Evolutionary conservation across 2,113 vertebrate species (phyloP), one percentile per base, ranked within the genome.

Genomic region (Scalopus aquaticus): DNA sequence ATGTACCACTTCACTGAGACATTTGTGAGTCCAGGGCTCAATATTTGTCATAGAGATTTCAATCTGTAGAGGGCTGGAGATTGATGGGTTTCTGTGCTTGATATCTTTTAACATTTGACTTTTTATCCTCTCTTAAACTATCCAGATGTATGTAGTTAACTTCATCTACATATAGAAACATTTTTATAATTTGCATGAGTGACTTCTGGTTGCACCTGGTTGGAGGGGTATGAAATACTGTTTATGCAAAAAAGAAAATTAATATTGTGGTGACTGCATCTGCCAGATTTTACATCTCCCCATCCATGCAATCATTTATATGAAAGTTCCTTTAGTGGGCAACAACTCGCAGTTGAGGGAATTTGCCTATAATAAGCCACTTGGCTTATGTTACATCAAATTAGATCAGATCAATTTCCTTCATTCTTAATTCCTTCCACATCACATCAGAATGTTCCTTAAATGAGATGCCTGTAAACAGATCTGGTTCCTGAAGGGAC

Each of bases 401-500:
- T 95, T 96, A 90, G 60, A 94, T 78, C 70, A 70, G 51, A 95
- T 95, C 95, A 70, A 78, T 88, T 94, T 78, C 30, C 56, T 70
- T 96, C 92, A 93, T 96, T 91, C 82, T 92, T 90, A 96, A 97
- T 94, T 94, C 65, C 79, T 94, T 93, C 39, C 91, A 95, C 22
- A 67, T 79, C 37, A 70, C 32, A 77, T 91, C 74, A 90, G 65
- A 89, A 92, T 73, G 30, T 13, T 85, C 22, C 49, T 97, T 93
- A 94, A 84, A 80, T 92, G 72, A 96, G 83, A 96, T 64, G 15
- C 17, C 37, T 95, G 35, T 85, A 96, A 95, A 80, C 49, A 94
- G 91, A 95, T 85, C 79, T 74, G 32, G 44, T 65, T 92, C 58
- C 93, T 85, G 96, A 84, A 92, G 86, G 77, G 93, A 39, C 67